Percentiles rank a stretch among this genome's conserved stretches.
Evolutionary conservation across 1,140 invertebrate species (phyloP).

Genomic region (Apis cerana): DNA sequence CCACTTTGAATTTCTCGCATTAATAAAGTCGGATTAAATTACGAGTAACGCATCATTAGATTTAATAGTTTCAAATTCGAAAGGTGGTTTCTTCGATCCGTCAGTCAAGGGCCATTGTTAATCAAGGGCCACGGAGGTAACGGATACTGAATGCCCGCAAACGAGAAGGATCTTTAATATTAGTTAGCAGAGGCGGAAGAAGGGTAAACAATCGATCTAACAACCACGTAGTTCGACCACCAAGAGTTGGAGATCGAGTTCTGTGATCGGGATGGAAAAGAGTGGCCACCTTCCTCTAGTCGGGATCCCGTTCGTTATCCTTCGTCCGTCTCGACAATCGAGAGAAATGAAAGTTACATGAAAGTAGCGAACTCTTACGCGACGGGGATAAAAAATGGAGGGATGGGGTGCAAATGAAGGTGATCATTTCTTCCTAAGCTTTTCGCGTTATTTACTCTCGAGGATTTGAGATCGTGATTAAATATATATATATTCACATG

Average conservation of each 20-base stretch:
- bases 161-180: constrained; percentile 56
- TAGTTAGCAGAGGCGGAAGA: constrained; percentile 40
- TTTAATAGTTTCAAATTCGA: constrained; percentile 34
- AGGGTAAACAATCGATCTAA: constrained; percentile 57
- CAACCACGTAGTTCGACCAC: constrained; percentile 27
- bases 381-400: neutral
- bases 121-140: neutral
- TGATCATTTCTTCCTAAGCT: constrained; percentile 1
- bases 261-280: constrained; percentile 1
- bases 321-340: constrained; percentile 29
- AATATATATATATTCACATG: neutral
- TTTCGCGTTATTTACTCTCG: neutral
- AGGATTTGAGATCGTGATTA: neutral
- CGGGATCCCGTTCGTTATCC: constrained; percentile 25
- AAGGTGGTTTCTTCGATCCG: constrained; percentile 18
- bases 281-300: neutral
- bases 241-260: constrained; percentile 13
- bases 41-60: constrained; percentile 8
- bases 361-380: constrained; percentile 4
- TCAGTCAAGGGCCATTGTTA: constrained; percentile 28
- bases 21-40: constrained; percentile 2
- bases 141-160: constrained; percentile 46
- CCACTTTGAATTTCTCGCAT: neutral
- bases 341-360: constrained; percentile 26
- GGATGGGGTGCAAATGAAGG: constrained; percentile 6